These are phyloP conservation scores for Cyanoramphus novaezelandiae DNA, from an alignment of 2,113 vertebrate genomes.

Conservation along the genomic window DNA sequence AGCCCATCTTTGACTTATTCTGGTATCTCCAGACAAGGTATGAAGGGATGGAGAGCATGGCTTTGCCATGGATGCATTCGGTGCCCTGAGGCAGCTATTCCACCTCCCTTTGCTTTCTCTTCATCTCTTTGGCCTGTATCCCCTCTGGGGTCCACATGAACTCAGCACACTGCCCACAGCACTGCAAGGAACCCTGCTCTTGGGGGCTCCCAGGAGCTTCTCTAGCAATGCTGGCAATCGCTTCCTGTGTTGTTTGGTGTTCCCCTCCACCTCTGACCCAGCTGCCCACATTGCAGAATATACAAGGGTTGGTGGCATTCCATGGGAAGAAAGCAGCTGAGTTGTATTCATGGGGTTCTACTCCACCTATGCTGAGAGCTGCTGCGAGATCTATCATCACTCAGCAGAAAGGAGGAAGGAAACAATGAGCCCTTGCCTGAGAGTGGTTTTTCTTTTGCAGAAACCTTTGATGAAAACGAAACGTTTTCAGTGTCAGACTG, in stretches of 20 bases:
- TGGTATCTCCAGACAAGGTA: background rate
- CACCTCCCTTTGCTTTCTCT: background rate
- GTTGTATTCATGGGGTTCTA: background rate
- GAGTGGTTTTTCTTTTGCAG: conserved; percentile 22
- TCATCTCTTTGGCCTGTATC: background rate
- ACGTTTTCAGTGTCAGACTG: fast-evolving
- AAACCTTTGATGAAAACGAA: background rate
- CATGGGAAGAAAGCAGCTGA: conserved; percentile 17
- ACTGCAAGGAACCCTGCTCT: background rate
- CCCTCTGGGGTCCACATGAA: fast-evolving
- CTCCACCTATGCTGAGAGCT: background rate
- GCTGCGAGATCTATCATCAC: background rate
- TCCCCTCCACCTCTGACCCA: background rate
- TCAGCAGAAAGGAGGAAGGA: conserved; percentile 43
- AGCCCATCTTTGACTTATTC: background rate
- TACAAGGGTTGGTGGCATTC: background rate
- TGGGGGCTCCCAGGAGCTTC: background rate
- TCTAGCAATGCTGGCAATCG: background rate
- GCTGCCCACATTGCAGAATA: background rate
- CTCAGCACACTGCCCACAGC: background rate
- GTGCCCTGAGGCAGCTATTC: background rate
- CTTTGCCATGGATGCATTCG: background rate
- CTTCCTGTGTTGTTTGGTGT: background rate
- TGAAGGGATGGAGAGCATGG: background rate
- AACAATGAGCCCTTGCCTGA: background rate